Evolutionary conservation across 1,140 invertebrate species (phyloP), one percentile per base, ranked within the genome.

Genomic region (Danaus melanippus): DNA sequence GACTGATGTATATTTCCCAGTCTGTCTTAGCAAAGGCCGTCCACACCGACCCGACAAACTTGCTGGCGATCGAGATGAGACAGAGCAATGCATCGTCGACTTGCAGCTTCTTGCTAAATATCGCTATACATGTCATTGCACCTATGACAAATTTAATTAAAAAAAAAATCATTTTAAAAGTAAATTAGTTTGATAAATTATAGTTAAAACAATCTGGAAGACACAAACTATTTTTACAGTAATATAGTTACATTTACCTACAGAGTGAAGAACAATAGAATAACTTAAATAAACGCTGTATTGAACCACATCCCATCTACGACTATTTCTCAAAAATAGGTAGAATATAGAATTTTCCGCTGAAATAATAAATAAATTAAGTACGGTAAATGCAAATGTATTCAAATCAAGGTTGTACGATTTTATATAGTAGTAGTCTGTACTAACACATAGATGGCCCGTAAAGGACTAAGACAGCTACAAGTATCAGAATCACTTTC

Each of bases 241-340:
- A 32, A 1, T 1, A 15, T 1, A 15, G 15, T 15, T 15, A 15
- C 6, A 70, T 64, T 77, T 64, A 85, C 82, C 82, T 12, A 79
- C 68, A 10, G 79, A 82, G 56, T 85, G 82, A 17, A 85, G 58
- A 9, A 85, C 17, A 9, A 84, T 82, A 5, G 80, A 82, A 55
- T 85, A 85, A 42, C 74, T 76, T 49, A 69, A 61, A 50, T 64
- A 83, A 9, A 85, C 45, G 11, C 92, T 91, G 79, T 88, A 93
- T 67, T 92, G 89, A 8, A 93, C 89, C 87, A 93, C 92, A 68
- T 93, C 89, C 92, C 92, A 93, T 58, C 92, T 91, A 62, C 93
- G 92, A 10, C 89, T 87, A 66, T 90, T 92, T 58, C 92, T 81
- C n/a, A 91, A 90, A 64, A 92, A 93, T 42, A 93, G 76, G 66